These are phyloP conservation scores for Neodiprion fabricii DNA, from an alignment of 1,140 invertebrate genomes.

Conservation along the genomic window DNA sequence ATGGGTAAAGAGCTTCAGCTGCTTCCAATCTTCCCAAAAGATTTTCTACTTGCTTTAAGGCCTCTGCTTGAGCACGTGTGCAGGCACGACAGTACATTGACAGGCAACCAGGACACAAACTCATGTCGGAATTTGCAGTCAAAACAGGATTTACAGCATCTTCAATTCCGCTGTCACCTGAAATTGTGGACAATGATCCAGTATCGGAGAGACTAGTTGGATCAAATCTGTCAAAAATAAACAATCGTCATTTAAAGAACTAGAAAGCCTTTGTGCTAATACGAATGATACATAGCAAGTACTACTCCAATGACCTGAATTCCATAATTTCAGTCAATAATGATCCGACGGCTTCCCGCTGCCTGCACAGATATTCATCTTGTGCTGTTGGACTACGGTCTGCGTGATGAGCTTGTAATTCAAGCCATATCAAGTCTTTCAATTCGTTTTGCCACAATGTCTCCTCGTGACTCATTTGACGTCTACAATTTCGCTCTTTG, in stretches of 20 bases:
- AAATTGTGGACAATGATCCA: slow-evolving; percentile 18
- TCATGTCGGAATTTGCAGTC: slow-evolving; percentile 41
- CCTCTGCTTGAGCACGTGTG: slow-evolving; percentile 71
- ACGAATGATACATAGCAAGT: too few relatives aligned
- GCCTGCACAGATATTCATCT: slow-evolving; percentile 77
- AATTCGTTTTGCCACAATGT: slow-evolving; percentile 85
- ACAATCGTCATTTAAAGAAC: too few relatives aligned
- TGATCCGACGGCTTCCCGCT: slow-evolving; percentile 72
- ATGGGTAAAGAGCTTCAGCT: slow-evolving; percentile 85
- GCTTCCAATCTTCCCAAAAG: slow-evolving; percentile 76
- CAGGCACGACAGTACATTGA: slow-evolving; percentile 75
- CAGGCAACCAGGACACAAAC: slow-evolving; percentile 65
- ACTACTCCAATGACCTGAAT: slow-evolving; percentile 65
- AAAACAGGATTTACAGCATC: slow-evolving; percentile 27
- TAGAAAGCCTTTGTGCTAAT: too few relatives aligned
- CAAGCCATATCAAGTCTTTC: slow-evolving; percentile 90
- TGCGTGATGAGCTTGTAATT: slow-evolving; percentile 83
- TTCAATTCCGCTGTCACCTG: slow-evolving; percentile 31
- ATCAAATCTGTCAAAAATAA: slow-evolving; percentile 36
- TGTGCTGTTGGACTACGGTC: slow-evolving; percentile 75
- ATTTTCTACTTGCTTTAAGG: slow-evolving; percentile 74
- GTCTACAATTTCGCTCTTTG: slow-evolving; percentile 43
- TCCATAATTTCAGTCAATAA: slow-evolving; percentile 79
- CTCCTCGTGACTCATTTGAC: slow-evolving; percentile 81
- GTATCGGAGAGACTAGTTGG: slow-evolving; percentile 24